These are phyloP conservation scores for Exaiptasia diaphana DNA, from an alignment of 64 coral and sea anemone species.

Conservation along the genomic window DNA sequence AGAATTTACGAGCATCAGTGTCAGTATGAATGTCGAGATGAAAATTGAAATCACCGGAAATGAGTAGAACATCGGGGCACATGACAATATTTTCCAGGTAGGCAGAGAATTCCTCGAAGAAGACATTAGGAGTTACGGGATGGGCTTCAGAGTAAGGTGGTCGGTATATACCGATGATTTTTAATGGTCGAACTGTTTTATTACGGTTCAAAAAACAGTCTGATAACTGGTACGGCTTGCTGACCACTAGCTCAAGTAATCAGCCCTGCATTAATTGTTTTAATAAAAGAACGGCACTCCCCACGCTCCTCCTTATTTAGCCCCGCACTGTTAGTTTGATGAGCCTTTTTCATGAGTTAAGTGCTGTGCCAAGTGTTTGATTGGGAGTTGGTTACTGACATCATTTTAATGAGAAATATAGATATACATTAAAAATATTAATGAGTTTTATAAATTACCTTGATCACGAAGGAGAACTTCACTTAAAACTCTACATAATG, in stretches of 20 bases:
- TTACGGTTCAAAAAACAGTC: not conserved
- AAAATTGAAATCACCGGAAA: not conserved
- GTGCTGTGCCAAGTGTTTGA: no score
- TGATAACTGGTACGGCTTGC: not conserved
- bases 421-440: no score
- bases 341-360: no score
- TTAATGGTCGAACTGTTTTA: not conserved
- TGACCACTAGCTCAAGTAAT: not conserved
- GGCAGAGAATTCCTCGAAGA: not conserved
- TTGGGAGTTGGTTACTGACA: no score
- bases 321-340: no score
- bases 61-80: not conserved
- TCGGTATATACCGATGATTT: not conserved
- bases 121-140: not conserved
- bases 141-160: not conserved
- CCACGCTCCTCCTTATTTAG: no score
- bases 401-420: no score
- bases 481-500: no score
- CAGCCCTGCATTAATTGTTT: not conserved
- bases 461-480: no score
- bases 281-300: not conserved
- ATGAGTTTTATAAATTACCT: no score
- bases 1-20: not conserved
- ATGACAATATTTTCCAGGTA: not conserved
- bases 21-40: not conserved